Evolutionary conservation across 2,113 vertebrate genomes (phyloP), one percentile per base, ranked within the genome.

Genomic region (Otocyon megalotis): DNA sequence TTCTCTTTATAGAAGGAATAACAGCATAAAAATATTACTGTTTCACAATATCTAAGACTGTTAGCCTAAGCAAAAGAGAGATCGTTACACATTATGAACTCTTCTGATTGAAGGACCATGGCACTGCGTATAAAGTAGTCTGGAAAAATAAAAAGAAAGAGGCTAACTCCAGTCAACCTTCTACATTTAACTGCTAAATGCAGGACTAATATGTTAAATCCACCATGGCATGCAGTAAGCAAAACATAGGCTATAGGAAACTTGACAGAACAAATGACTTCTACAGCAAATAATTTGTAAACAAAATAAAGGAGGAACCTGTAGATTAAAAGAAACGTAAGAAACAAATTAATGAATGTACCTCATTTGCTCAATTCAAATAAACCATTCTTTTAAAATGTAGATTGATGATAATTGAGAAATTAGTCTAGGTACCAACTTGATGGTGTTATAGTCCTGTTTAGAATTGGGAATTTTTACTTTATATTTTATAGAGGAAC

Each of bases 401-500:
- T 53, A 77, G 20, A 74, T 65, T 81, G 71, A 65, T 67, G 35
- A 81, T 35, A 72, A 72, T 10, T 80, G 95, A 81, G 60, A 88
- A 88, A 91, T 82, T 88, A 80, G 58, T 93, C 10, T 90, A 58
- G 54, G 53, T 80, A 90, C 6, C 11, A 89, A 12, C 15, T 2
- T 82, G 63, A 67, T 93, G 54, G 8, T 74, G 63, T 79, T 24
- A 79, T 24, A 17, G 48, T 32, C 67, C 63, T 76, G 15, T 87
- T 93, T 90, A 71, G 50, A 76, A 87, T 90, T 90, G 16, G 43
- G 65, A 88, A 30, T 95, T 82, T n/a, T 90, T 54, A 19, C 54
- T 56, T 87, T 84, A 2, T 69, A 19, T 60, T 56, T 87, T 84
- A 2, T 69, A 77, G 58, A 71, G 50, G 17, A 62, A 56, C 26